A percentile compares a stretch with the other conserved stretches of the same genome.
Conservation (phyloP, 2,113 vertebrate species). For the Lepidothrix coronata region DNA sequence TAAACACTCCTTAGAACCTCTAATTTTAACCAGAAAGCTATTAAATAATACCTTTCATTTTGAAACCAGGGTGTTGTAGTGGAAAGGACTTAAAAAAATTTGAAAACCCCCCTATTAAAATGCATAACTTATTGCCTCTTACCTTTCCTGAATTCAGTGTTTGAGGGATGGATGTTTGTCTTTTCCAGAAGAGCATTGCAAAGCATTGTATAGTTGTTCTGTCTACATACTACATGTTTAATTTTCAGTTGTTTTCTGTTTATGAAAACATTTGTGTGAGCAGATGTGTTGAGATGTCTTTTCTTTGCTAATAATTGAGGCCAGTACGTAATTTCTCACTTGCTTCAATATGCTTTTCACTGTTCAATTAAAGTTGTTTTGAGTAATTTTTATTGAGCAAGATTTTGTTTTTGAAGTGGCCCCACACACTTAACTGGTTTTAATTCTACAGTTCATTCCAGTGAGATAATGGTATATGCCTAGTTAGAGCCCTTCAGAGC, state of each 20-base stretch:
- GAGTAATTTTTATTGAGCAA: slow-evolving; percentile 35
- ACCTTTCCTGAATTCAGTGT: neutral
- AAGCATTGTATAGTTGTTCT: neutral
- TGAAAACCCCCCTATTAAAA: neutral
- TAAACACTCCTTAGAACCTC: neutral
- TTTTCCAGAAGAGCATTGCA: neutral
- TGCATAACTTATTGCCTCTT: neutral
- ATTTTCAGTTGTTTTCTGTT: slow-evolving; percentile 51
- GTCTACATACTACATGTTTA: neutral
- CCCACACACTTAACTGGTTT: slow-evolving; percentile 16
- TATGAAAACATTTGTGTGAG: slow-evolving; percentile 33
- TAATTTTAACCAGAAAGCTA: neutral
- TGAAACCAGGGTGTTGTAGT: neutral
- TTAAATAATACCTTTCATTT: neutral
- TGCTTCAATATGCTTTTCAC: slow-evolving; percentile 57
- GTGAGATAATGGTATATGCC: neutral
- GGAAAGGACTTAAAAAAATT: neutral
- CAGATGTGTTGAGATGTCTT: slow-evolving; percentile 37
- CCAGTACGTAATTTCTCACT: slow-evolving; percentile 39
- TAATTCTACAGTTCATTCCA: neutral
- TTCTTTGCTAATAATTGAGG: slow-evolving; percentile 27
- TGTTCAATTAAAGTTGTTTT: slow-evolving; percentile 48
- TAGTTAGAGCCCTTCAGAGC: neutral
- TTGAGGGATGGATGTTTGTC: neutral
- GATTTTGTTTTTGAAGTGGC: slow-evolving; percentile 41